Evolutionary conservation across 2,113 vertebrate genomes (phyloP).

Genomic region (Sarotherodon lohbergeri): DNA sequence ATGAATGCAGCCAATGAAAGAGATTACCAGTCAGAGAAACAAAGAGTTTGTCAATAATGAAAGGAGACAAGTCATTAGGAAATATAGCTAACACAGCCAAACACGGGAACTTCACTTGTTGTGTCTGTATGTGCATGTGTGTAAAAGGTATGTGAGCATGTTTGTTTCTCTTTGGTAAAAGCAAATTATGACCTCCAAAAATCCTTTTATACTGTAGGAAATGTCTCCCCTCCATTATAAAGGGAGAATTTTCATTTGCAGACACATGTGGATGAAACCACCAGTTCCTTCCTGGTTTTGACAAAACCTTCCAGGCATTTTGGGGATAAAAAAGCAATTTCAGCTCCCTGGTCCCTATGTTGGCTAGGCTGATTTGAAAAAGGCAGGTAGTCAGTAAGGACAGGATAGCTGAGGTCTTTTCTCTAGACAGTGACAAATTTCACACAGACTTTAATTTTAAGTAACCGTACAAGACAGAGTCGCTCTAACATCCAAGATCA

Average conservation of each 20-base stretch:
- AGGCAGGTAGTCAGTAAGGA: not conserved
- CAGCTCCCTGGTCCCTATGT: slow-evolving; percentile 4
- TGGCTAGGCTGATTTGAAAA: slow-evolving; percentile 28
- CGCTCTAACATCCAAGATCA: not conserved
- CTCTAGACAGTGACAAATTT: slow-evolving; percentile 54
- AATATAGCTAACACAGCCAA: slow-evolving; percentile 16
- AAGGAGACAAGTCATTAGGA: not conserved
- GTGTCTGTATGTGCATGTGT: not conserved
- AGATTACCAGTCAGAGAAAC: not conserved
- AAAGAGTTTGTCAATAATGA: slow-evolving; percentile 4
- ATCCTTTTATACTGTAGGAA: not conserved
- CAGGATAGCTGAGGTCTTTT: slow-evolving; percentile 15
- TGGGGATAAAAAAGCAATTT: slow-evolving; percentile 61
- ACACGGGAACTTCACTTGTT: not conserved
- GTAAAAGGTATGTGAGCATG: not conserved
- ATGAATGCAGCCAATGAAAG: slow-evolving; percentile 2
- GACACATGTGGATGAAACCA: slow-evolving; percentile 22
- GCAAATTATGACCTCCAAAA: not conserved
- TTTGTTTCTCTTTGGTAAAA: slow-evolving; percentile 34
- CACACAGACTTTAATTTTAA: slow-evolving; percentile 42
- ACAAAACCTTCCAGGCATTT: slow-evolving; percentile 54
- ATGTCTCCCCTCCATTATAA: not conserved
- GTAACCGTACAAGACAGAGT: not conserved
- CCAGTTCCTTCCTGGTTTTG: slow-evolving; percentile 10
- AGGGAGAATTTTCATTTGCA: slow-evolving; percentile 12